These are phyloP conservation scores for Halocynthia aurantium DNA, from an alignment of 23 tunicate species.

Conservation along the genomic window DNA sequence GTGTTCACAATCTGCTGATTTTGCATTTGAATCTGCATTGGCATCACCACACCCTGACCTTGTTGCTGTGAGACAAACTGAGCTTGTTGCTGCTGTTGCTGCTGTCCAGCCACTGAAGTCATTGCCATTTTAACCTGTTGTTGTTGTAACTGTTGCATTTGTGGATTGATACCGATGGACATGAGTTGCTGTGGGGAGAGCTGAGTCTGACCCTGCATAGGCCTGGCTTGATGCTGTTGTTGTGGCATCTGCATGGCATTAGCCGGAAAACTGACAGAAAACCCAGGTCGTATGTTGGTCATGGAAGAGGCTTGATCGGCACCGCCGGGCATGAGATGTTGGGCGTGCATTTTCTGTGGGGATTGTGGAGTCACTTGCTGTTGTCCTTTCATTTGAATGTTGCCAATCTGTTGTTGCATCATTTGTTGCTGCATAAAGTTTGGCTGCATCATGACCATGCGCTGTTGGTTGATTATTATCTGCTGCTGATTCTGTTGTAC, in stretches of 20 bases:
- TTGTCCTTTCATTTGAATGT: conserved; percentile 13
- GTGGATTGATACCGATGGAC: conserved; percentile 10
- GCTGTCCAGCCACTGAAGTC: neutral
- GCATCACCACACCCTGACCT: conserved; percentile 4
- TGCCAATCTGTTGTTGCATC: conserved; percentile 12
- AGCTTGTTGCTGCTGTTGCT: conserved; percentile 22
- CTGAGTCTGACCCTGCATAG: neutral
- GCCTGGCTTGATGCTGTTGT: conserved; percentile 1
- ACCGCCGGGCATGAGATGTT: neutral
- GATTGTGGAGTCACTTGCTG: neutral
- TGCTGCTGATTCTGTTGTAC: conserved; percentile 30
- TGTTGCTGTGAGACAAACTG: neutral
- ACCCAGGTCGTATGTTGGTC: conserved; percentile 1
- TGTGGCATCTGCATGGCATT: conserved; percentile 24
- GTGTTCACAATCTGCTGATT: neutral
- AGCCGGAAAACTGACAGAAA: conserved; percentile 10
- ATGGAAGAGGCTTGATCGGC: neutral
- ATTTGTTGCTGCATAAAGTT: conserved; percentile 10
- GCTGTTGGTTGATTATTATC: conserved; percentile 28
- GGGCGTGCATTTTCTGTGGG: conserved; percentile 8
- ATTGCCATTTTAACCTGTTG: conserved; percentile 8
- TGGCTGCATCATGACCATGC: conserved; percentile 46
- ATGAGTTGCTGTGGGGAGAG: conserved; percentile 16
- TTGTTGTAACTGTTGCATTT: conserved; percentile 8
- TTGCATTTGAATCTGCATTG: conserved; percentile 6